Evolutionary conservation across 2,797 vertebrate species (phyloP), one percentile per base, ranked within the genome.

Genomic region (Phrynocephalus guinanensis): DNA sequence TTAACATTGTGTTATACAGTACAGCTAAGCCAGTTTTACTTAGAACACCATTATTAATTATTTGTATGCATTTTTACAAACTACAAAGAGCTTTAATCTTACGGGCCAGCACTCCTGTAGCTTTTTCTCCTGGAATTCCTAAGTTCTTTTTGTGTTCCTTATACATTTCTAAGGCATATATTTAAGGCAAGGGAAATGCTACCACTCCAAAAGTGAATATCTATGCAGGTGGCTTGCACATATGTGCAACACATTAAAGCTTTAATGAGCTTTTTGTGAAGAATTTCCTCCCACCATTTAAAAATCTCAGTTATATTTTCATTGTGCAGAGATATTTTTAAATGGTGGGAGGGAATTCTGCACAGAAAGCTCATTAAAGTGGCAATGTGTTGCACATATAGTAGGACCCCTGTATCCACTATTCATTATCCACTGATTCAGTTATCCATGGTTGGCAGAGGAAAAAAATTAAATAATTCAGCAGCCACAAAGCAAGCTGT

Each of bases 221-320:
- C 24, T 84, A 24, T 44, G 33, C 78, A 81, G 33, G 30, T 80
- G 33, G 13, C 50, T 50, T 44, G 56, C 50, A 26, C 71, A 24
- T 26, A 81, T 8, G 67, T 13, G 1, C 0, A 0, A 73, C 16
- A 28, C 38, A 44, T 44, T 88, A 90, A 84, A n/a, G 90, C 22
- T 30, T 82, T 82, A 44, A 6, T 91, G 1, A 0, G 0, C 60
- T 68, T 88, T 83, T 72, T 86, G 10, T 87, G 1, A 30, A 66
- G 8, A 28, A 10, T 68, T 66, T 50, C 30, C 81, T 68, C 44
- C 70, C 88, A 73, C 71, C 2, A 13, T 48, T 83, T 92, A 6
- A 1, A 76, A 81, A 86, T 50, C 63, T 81, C 68, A 90, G 85
- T 90, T 56, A 87, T 87, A 6, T 89, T 91, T 90, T 67, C 1